Percentiles rank a stretch among this genome's conserved stretches.
Evolutionary conservation across 2,888 invertebrate species (phyloP).

Genomic region (Biston stratarius): DNA sequence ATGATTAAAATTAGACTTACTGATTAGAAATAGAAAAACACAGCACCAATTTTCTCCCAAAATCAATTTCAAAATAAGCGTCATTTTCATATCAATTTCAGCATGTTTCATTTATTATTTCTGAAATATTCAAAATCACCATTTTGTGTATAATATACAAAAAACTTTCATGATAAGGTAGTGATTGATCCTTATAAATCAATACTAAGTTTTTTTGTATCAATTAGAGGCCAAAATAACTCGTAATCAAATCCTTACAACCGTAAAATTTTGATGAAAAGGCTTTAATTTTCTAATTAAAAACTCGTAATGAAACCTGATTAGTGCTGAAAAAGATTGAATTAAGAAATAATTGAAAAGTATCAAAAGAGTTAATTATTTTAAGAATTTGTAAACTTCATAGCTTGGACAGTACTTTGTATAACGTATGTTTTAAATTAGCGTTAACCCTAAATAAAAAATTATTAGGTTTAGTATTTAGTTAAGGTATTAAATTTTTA

Average conservation of each 20-base stretch:
- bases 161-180: neutral
- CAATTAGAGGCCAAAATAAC: neutral
- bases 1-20: neutral
- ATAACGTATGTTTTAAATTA: no score
- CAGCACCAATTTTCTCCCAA: neutral
- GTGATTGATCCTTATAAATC: neutral
- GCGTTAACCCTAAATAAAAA: no score
- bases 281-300: conserved; percentile 29
- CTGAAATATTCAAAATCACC: neutral
- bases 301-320: conserved; percentile 19
- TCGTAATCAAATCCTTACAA: conserved; percentile 22
- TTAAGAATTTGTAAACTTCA: neutral
- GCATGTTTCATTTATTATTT: neutral
- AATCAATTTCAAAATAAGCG: neutral
- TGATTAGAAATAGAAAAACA: neutral
- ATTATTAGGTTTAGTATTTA: no score
- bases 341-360: conserved; percentile 13
- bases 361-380: neutral
- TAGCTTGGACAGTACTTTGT: neutral
- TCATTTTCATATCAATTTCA: neutral
- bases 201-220: conserved; percentile 2
- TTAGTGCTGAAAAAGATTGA: neutral
- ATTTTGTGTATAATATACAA: neutral
- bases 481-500: no score
- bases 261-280: conserved; percentile 15